Evolutionary conservation across 2,888 invertebrate genomes (phyloP), one percentile per base, ranked within the genome.

Genomic region (Brachypalpus laphriformis): DNA sequence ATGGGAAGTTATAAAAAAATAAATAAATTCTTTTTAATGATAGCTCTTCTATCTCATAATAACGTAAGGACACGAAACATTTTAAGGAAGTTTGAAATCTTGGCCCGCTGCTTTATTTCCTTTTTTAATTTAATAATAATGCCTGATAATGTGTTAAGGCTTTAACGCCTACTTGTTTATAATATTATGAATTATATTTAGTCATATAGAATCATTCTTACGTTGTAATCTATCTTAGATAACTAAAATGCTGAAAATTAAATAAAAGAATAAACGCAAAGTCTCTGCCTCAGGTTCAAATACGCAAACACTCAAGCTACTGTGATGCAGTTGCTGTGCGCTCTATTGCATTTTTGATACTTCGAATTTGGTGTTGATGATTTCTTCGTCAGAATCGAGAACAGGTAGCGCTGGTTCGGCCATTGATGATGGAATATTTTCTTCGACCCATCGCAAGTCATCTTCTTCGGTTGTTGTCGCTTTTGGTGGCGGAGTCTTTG

Each of bases 401-500:
- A 96, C 91, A 88, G 95, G 92, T 91, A 95, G 88, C 89, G 96
- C 91, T 82, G 96, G 94, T 91, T 96, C 96, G 76, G 94, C 94
- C 87, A 96, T 93, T 8, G 95, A 93, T 28, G 96, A 94, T 0
- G 97, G 97, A 87, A 98, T 98, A 91, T 98, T 97, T 88, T 98
- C 98, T 90, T 98, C 98, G 5, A 98, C 96, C 98, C 98, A 98
- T 89, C 97, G 95, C 87, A 97, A 91, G 89, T 96, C 96, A 88
- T 96, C 96, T 88, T 96, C 96, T 91, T 95, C 92, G 11, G 92
- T 93, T 83, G 92, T 93, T 37, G 91, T 91, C 6, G 90, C 90
- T 87, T 91, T 92, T 57, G 89, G 88, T 28, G 89, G 87, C n/a
- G 90, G 87, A 6, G 89, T 88, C 87, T 92, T 93, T 2, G 93